Conservation (phyloP, 2,113 vertebrate genomes). For the Monopterus albus region DNA sequence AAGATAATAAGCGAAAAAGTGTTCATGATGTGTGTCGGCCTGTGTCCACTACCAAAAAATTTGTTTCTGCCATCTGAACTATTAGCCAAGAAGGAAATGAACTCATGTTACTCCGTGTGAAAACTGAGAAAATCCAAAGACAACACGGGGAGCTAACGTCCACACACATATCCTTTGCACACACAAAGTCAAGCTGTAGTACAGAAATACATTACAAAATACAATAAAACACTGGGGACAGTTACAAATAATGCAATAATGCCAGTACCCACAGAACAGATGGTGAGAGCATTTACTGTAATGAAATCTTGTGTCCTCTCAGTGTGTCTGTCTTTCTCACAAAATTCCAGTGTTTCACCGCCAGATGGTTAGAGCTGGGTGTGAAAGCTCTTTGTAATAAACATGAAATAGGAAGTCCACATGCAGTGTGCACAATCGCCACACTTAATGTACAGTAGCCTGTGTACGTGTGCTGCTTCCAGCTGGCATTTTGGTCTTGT, state of each 20-base stretch:
- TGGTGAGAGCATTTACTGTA: slow-evolving; percentile 3
- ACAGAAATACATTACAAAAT: not conserved
- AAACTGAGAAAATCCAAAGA: not conserved
- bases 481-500: slow-evolving; percentile 17
- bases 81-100: not conserved
- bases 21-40: too few species aligned
- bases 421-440: not conserved
- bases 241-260: slow-evolving; percentile 3
- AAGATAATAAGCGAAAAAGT: too few species aligned
- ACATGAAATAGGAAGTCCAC: not conserved
- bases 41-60: too few species aligned
- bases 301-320: slow-evolving; percentile 15
- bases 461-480: slow-evolving; percentile 5
- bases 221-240: slow-evolving; percentile 3
- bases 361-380: slow-evolving; percentile 5
- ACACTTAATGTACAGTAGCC: not conserved
- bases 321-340: slow-evolving; percentile 3
- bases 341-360: slow-evolving; percentile 2
- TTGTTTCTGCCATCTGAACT: too few species aligned
- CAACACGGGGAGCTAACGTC: not conserved
- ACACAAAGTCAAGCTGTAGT: not conserved
- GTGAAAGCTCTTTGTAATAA: not conserved
- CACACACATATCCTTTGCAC: not conserved
- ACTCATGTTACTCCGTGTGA: not conserved
- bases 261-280: slow-evolving; percentile 14